These are phyloP conservation scores for Cataglyphis albicans DNA, from an alignment of 2,888 invertebrate species.

Conservation along the genomic window DNA sequence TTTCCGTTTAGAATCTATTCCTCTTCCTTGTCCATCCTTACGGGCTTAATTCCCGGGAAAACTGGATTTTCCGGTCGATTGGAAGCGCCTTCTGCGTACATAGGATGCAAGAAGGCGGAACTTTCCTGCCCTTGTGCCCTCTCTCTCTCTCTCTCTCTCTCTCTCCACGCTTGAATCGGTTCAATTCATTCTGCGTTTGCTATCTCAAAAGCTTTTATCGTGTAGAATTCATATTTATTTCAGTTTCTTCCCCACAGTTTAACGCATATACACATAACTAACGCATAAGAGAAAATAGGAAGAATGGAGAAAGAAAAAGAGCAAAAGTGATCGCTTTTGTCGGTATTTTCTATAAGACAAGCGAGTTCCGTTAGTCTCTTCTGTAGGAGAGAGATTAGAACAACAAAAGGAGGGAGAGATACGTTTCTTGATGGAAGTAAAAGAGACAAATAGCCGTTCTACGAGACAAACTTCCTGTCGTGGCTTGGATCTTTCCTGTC, in stretches of 20 bases:
- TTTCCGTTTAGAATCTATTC: slow-evolving; percentile 46
- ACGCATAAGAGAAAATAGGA: slow-evolving; percentile 8
- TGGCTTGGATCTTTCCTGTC: slow-evolving; percentile 54
- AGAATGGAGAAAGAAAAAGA: not conserved
- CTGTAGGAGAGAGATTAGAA: slow-evolving; percentile 64
- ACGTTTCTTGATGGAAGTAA: slow-evolving; percentile 53
- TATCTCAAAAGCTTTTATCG: slow-evolving; percentile 58
- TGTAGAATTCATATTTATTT: slow-evolving; percentile 74
- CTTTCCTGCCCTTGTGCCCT: slow-evolving; percentile 1
- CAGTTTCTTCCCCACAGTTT: slow-evolving; percentile 56
- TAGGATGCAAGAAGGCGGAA: slow-evolving; percentile 46
- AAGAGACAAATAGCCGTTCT: slow-evolving; percentile 67
- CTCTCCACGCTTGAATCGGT: slow-evolving; percentile 14
- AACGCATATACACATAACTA: slow-evolving; percentile 26
- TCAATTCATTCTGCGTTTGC: not conserved
- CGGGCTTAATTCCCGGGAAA: slow-evolving; percentile 76
- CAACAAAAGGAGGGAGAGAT: slow-evolving; percentile 59
- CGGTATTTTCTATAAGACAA: slow-evolving; percentile 61
- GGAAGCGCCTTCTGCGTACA: slow-evolving; percentile 61
- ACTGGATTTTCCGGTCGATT: slow-evolving; percentile 81
- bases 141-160: not conserved
- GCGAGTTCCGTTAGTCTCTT: slow-evolving; percentile 62
- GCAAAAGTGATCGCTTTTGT: slow-evolving; percentile 55
- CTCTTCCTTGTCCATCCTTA: slow-evolving; percentile 53
- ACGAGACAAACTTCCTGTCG: slow-evolving; percentile 58